These are phyloP conservation scores for Zaprionus taronus DNA, from an alignment of 1,140 invertebrate species.

Conservation along the genomic window DNA sequence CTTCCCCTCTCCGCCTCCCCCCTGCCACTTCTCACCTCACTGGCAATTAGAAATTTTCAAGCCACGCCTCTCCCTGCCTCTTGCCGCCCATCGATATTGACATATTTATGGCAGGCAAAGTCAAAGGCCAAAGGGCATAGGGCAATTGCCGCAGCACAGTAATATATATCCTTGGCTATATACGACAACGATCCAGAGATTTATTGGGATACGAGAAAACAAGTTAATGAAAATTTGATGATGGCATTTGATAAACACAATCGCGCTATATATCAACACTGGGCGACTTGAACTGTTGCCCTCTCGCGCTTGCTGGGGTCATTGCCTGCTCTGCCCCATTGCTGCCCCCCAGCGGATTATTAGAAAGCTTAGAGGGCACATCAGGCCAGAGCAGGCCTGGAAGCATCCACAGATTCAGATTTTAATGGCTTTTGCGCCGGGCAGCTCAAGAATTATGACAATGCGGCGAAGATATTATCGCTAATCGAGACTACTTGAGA, in stretches of 20 bases:
- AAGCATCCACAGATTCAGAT: constrained; percentile 55
- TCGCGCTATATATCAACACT: constrained; percentile 65
- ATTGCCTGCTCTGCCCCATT: constrained; percentile 32
- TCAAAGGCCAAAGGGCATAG: neutral
- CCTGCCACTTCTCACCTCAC: constrained; percentile 14
- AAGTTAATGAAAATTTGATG: constrained; percentile 81
- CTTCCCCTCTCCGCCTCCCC: neutral
- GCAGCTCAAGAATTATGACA: constrained; percentile 75
- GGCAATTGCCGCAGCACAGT: neutral
- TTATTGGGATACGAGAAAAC: constrained; percentile 61
- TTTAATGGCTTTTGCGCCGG: constrained; percentile 73
- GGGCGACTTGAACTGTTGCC: constrained; percentile 7
- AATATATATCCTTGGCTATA: constrained; percentile 1
- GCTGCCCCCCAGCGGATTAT: constrained; percentile 48
- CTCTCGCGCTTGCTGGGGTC: constrained; percentile 27
- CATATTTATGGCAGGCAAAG: constrained; percentile 34
- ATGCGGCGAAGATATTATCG: constrained; percentile 77
- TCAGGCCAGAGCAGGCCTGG: no score
- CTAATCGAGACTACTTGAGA: constrained; percentile 75
- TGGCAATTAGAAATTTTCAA: constrained; percentile 45
- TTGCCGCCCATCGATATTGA: neutral
- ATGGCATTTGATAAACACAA: constrained; percentile 76
- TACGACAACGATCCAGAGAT: constrained; percentile 36
- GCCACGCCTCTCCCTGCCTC: neutral
- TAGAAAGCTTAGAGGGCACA: constrained; percentile 60